Evolutionary conservation across 1,140 invertebrate species (phyloP), one percentile per base, ranked within the genome.

Genomic region (Hetaerina americana): DNA sequence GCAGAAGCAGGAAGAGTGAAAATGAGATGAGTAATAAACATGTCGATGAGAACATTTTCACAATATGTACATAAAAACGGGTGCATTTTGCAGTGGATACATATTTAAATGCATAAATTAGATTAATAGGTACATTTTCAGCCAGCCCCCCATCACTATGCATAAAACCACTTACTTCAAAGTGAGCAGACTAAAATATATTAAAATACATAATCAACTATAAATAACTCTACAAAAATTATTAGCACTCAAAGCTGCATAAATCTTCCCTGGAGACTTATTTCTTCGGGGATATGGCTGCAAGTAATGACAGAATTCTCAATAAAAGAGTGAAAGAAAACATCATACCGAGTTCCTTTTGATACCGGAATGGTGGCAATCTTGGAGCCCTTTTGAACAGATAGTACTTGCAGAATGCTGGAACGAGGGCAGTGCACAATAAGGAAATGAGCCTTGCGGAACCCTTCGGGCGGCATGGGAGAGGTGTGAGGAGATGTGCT

Each of bases 391-490:
- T 92, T 87, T 79, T 94, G 92, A 70, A 93, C 85, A 0, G 88
- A 86, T 90, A 93, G 95, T 74, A 96, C 91, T 80, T 97, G 94
- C 69, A 97, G 82, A 26, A 92, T 84, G 27, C 92, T 92, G 78
- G 92, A 86, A 74, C 90, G 89, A 0, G 93, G 89, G 0, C 92
- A 89, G 83, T 95, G 95, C 71, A 96, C 92, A 0, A 93, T 86
- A 66, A 96, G 81, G 80, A 95, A 96, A 22, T 90, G 78, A 0
- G 91, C 90, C 26, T n/a, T n/a, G n/a, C n/a, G n/a, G n/a, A n/a
- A 78, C 75, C 68, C 85, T 83, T 40, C 85, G 80, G 66, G 79
- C 80, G 28, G 5, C 78, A 73, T 5, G 77, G n/a, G 31, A 8
- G 31, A 40, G 31, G 31, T 8, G 18, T 57, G 40, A 57, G 15